Base-by-base conservation (phyloP, 1,140 invertebrate genomes). In the Arion vulgaris region DNA sequence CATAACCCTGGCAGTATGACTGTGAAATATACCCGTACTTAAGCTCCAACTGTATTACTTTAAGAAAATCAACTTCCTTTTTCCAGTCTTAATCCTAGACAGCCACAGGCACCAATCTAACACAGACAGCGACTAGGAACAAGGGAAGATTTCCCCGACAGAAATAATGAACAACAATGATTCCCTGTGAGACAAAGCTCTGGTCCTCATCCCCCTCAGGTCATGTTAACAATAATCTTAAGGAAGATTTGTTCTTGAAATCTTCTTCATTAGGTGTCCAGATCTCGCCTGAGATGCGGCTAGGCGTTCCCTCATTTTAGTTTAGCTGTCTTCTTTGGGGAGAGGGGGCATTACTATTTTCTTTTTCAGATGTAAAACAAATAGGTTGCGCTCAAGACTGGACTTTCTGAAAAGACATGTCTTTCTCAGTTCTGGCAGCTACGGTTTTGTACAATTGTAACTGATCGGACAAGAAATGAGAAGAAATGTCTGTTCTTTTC, bases 181-280 rank as follows among this genome's bases (percentile, higher is more conserved):
- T 66, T 66, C 62, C 62, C 62, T 66, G 62, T 66, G 62, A 66
- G 28, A 66, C 62, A 66, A 66, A 66, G 62, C 28, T 28, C 62
- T 32, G 28, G 62, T 32, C 28, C 28, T 23, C 41, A 15, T n/a
- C 38, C 36, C 71, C 71, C 38, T 32, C 17, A 72, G 71, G 71
- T 11, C 71, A 72, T 41, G 36, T 45, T 45, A 41, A 45, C 36
- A 41, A 72, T 72, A 72, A 72, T 72, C 71, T n/a, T 28, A 23
- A n/a, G 36, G 36, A 41, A 72, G 71, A 72, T 72, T 72, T 72
- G 71, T 72, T 72, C 39, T 41, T 36, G 71, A 19, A 72, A 72
- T 39, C 71, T 45, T 72, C 71, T 72, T 72, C 71, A 72, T 72
- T 72, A 72, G 41, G 7, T 41, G 62, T 11, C 26, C 36, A 72